phyloP scores from a whole-genome alignment of 2,797 vertebrate genomes.

The Muscicapa striata region DNA sequence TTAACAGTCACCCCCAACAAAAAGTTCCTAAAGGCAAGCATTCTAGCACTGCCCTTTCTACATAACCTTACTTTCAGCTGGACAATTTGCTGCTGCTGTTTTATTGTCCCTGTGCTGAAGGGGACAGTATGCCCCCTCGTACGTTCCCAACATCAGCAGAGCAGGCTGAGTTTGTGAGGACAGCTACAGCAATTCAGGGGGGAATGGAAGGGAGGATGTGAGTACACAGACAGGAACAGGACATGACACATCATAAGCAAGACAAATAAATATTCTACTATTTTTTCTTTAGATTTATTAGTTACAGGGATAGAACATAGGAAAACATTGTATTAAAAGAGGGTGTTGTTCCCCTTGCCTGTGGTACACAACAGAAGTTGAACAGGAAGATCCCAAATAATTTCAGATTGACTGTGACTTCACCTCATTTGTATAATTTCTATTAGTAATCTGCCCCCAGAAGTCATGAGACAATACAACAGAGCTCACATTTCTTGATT shows the following conservation, averaged over 20 bases:
- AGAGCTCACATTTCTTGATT: constrained; percentile 34
- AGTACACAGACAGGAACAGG: not conserved
- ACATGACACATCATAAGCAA: not conserved
- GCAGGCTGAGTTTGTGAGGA: not conserved
- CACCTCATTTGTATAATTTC: constrained; percentile 42
- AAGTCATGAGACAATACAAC: constrained; percentile 44
- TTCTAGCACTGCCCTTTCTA: not conserved
- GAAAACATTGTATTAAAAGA: not conserved
- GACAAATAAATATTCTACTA: not conserved
- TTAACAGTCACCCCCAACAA: not conserved
- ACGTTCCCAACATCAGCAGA: not conserved
- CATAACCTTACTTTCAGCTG: not conserved
- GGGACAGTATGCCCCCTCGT: too few relatives aligned
- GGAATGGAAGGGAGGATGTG: not conserved
- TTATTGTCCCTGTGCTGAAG: not conserved
- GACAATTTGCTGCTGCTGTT: not conserved
- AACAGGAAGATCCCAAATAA: not conserved
- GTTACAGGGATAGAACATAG: not conserved
- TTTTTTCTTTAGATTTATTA: not conserved
- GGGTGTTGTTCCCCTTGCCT: not conserved
- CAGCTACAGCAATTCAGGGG: not conserved
- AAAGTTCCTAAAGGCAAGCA: not conserved
- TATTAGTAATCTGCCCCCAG: constrained; percentile 20
- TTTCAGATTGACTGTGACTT: not conserved
- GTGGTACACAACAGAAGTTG: not conserved